phyloP scores from a whole-genome alignment of 2,113 vertebrate genomes.

The Xenus cinereus region DNA sequence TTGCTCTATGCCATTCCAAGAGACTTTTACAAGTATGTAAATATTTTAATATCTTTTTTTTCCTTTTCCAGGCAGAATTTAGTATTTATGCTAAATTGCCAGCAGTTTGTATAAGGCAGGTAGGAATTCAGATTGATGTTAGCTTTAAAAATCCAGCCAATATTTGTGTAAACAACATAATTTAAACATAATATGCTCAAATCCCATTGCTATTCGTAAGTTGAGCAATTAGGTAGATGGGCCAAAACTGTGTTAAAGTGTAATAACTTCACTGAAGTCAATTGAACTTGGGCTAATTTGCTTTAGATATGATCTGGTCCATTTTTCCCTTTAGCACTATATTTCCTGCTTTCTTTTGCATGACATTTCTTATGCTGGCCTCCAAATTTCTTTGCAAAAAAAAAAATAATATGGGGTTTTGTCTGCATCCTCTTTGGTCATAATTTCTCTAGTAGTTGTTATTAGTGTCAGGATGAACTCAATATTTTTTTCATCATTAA shows the following conservation, averaged over 20 bases:
- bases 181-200: not conserved
- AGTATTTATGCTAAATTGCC: not conserved
- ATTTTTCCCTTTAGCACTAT: not conserved
- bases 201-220: not conserved
- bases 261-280: not conserved
- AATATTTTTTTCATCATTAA: not conserved
- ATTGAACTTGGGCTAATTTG: not conserved
- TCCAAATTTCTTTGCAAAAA: not conserved
- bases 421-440: not conserved
- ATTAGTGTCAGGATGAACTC: not conserved
- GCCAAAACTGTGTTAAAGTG: not conserved
- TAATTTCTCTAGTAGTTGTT: not conserved
- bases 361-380: not conserved
- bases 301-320: not conserved
- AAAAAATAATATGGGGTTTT: not conserved
- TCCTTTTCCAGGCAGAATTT: not conserved
- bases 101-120: not conserved
- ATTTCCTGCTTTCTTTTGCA: not conserved
- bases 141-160: not conserved
- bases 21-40: not conserved
- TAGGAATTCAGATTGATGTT: not conserved
- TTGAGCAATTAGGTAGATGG: not conserved
- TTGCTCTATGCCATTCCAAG: not conserved
- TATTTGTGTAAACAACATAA: not conserved
- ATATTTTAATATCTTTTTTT: not conserved